Evolutionary conservation across 2,888 invertebrate species (phyloP), one percentile per base, ranked within the genome.

Genomic region (Stomorhina lunata): DNA sequence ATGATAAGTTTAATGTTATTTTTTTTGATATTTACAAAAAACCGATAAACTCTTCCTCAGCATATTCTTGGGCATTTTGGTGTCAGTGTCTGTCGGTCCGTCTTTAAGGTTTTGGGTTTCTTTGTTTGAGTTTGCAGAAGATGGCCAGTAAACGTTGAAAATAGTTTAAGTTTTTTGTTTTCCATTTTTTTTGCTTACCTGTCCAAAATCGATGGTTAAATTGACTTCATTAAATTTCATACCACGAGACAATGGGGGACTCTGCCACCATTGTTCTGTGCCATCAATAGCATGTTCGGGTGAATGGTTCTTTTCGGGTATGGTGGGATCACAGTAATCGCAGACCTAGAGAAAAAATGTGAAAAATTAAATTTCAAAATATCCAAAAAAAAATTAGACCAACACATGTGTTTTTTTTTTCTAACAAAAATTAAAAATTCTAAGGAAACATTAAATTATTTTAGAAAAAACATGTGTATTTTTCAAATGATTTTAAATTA

Each of bases 221-320:
- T 98, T 99, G 89, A 99, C 97, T 92, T 97, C 96, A 90, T 99
- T 99, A 93, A 97, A 99, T 91, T 97, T 96, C 94, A 96, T 96
- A 76, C 99, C 98, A 86, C 99, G 93, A 65, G 99, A 99, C 25
- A 99, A 93, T 0, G 99, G 99, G 0, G 99, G 99, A 89, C 98
- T 98, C 92, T 99, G 99, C 99, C 99, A 99, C 97, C 98, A 98
- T 50, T 95, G 95, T 90, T 97, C 97, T 90, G 95, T 95, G n/a
- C 98, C 98, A 90, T 99, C 99, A 85, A 98, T 97, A 2, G 99
- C 99, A 91, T 95, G 95, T 89, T 96, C 95, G 0, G 98, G 95
- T 0, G 97, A 97, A 92, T 99, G 99, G 86, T 93, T 93, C 91
- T 95, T 95, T 75, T 94, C 94, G 9, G 95, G 94, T 85, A 93